A percentile compares a stretch with the other conserved stretches of the same genome.
Evolutionary conservation across 2,113 vertebrate genomes (phyloP).

Genomic region (Podarcis raffonei): DNA sequence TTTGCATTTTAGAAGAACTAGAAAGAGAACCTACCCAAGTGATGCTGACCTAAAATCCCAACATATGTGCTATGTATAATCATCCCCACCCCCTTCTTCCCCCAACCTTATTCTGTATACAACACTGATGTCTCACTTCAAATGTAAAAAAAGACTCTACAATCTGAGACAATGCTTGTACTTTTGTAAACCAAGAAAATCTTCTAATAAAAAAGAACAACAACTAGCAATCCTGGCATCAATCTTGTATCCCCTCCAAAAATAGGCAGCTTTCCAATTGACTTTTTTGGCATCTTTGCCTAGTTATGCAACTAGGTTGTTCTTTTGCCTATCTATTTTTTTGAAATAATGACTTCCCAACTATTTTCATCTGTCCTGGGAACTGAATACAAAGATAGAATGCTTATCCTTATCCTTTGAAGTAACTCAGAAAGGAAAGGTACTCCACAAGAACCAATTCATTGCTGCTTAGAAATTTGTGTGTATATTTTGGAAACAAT

Average conservation of each 20-base stretch:
- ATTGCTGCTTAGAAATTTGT: not conserved
- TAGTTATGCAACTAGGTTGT: not conserved
- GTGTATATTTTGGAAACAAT: conserved; percentile 2
- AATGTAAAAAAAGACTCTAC: too few species aligned
- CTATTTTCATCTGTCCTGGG: not conserved
- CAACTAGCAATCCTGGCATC: not conserved
- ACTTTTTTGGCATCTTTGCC: not conserved
- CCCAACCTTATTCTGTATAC: too few species aligned
- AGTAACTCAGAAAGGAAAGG: not conserved
- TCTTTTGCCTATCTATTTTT: not conserved
- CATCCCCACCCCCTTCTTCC: too few species aligned
- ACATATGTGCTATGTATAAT: too few species aligned
- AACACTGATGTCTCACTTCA: too few species aligned
- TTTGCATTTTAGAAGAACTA: not conserved
- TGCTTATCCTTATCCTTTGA: not conserved
- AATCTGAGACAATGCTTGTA: too few species aligned
- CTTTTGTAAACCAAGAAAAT: too few species aligned
- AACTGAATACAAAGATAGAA: not conserved
- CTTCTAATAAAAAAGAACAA: not conserved
- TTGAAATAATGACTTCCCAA: not conserved
- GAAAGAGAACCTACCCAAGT: too few species aligned
- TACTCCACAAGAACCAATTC: not conserved
- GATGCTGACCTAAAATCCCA: too few species aligned
- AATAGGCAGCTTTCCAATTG: not conserved
- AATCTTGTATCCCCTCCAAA: not conserved